phyloP scores from a whole-genome alignment of 2,113 vertebrate species.

The Myiagra hebetior region DNA sequence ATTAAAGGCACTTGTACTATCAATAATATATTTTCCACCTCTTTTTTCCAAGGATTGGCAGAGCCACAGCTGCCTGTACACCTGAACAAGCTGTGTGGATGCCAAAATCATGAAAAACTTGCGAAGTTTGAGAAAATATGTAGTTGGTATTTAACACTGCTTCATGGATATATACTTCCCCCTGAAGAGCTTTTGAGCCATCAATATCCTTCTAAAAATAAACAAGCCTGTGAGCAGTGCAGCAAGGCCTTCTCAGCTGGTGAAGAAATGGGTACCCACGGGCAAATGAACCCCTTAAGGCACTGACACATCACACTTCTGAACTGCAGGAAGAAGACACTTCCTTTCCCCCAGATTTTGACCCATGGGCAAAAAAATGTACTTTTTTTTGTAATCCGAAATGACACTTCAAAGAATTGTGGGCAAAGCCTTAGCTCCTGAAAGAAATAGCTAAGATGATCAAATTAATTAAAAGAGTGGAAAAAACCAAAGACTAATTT shows the following conservation, averaged over 20 bases:
- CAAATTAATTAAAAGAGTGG: background rate
- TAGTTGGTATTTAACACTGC: background rate
- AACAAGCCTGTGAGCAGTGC: background rate
- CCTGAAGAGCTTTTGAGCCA: background rate
- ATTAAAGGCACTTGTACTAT: background rate
- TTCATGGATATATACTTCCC: background rate
- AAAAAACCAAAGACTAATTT: background rate
- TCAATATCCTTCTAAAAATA: slow-evolving; percentile 39
- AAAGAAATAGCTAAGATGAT: background rate
- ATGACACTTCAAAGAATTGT: background rate
- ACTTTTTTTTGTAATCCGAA: background rate
- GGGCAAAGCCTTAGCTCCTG: background rate
- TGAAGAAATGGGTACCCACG: background rate
- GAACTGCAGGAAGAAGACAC: background rate
- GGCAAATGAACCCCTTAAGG: background rate
- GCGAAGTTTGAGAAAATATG: background rate
- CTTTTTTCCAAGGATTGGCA: background rate
- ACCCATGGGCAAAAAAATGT: background rate
- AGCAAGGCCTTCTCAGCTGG: background rate
- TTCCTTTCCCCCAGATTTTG: background rate
- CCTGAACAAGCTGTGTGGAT: background rate
- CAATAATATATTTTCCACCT: background rate
- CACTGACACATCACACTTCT: background rate
- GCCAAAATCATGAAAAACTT: background rate
- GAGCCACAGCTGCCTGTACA: background rate